A percentile compares a stretch with the other conserved stretches of the same genome.
phyloP scores from a whole-genome alignment of 1,140 invertebrate genomes.

The Chymomyza costata region DNA sequence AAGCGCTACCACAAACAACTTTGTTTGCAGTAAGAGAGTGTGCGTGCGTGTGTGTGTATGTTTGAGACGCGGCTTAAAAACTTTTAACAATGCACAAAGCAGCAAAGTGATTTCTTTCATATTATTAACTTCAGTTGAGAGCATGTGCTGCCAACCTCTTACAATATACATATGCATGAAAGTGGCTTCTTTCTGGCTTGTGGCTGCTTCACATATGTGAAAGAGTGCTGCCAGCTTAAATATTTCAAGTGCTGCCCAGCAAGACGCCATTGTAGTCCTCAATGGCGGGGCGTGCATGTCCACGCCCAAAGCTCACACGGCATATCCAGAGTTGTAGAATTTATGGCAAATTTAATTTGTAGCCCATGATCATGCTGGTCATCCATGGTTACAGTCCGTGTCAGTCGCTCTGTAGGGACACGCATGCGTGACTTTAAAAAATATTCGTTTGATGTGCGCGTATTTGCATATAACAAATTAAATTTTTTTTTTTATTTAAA shows the following conservation, averaged over 20 bases:
- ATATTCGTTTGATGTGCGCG: neutral
- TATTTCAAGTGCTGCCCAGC: constrained; percentile 8
- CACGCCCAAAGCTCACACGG: too few species aligned
- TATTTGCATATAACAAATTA: constrained; percentile 1
- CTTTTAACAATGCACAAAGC: constrained; percentile 73
- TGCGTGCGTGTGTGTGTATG: constrained; percentile 25
- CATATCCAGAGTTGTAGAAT: too few species aligned
- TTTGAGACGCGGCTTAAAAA: constrained; percentile 72
- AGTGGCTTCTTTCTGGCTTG: neutral
- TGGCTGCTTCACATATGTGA: too few species aligned
- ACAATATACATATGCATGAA: constrained; percentile 8
- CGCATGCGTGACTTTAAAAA: constrained; percentile 41
- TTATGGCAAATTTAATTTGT: too few species aligned
- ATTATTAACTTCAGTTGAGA: constrained; percentile 63
- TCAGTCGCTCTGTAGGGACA: constrained; percentile 35
- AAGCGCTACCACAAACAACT: constrained; percentile 70
- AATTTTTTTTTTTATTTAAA: constrained; percentile 9
- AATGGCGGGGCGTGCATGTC: too few species aligned
- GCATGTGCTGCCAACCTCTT: constrained; percentile 39
- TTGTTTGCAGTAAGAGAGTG: constrained; percentile 43
- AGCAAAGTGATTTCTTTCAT: constrained; percentile 72
- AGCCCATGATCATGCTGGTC: too few species aligned
- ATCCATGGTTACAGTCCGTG: too few species aligned
- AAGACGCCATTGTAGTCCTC: constrained; percentile 23
- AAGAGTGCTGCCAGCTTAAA: neutral